A percentile compares a stretch with the other conserved stretches of the same genome.
Evolutionary conservation across 2,888 invertebrate species (phyloP).

Genomic region (Cheilosia impressa): DNA sequence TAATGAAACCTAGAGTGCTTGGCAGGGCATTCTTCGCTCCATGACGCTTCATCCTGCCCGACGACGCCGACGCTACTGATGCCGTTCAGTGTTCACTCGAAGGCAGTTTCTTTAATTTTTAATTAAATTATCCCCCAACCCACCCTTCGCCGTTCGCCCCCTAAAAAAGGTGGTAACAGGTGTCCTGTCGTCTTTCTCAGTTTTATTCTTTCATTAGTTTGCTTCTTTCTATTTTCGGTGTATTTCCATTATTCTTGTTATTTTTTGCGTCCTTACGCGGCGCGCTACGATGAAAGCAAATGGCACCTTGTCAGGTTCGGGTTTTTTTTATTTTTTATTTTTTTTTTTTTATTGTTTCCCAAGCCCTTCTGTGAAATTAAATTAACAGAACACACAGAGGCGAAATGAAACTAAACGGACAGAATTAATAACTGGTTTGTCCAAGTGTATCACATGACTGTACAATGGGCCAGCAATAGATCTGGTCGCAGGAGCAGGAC

Average conservation of each 20-base stretch:
- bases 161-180: constrained; percentile 64
- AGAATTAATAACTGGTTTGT: constrained; percentile 64
- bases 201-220: constrained; percentile 61
- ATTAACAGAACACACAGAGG: constrained; percentile 57
- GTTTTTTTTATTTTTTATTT: not conserved
- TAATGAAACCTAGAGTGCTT: constrained; percentile 54
- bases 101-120: constrained; percentile 72
- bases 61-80: not conserved
- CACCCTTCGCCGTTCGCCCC: constrained; percentile 17
- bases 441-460: constrained; percentile 38
- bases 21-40: constrained; percentile 15
- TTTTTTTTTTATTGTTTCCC: constrained; percentile 20
- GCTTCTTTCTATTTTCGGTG: constrained; percentile 20
- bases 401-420: constrained; percentile 26
- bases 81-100: constrained; percentile 54
- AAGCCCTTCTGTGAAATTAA: constrained; percentile 56
- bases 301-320: constrained; percentile 44
- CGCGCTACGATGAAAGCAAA: constrained; percentile 39
- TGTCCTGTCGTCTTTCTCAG: constrained; percentile 58
- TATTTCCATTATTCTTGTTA: not conserved
- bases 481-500: constrained; percentile 36
- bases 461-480: constrained; percentile 45
- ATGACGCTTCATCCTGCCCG: not conserved
- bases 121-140: constrained; percentile 68
- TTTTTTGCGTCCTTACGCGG: constrained; percentile 5